Evolutionary conservation across 2,888 invertebrate species (phyloP), one percentile per base, ranked within the genome.

Genomic region (Elysia crispata): DNA sequence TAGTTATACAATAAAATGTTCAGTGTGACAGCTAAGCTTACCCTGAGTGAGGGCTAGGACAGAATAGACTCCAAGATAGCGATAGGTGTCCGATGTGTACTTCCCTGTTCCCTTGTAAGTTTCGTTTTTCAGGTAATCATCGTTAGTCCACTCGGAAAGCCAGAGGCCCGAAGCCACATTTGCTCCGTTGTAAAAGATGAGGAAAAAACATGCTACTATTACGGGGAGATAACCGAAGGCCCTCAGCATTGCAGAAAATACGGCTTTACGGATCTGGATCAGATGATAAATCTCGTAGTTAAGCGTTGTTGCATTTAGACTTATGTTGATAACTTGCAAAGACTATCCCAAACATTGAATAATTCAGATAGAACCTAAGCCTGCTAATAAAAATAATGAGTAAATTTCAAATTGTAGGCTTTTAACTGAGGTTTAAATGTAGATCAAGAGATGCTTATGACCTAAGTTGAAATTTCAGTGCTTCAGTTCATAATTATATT

Each of bases 231-330:
- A 93, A 77, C 95, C 93, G 86, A 96, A 91, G 69, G 98, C 97
- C 92, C 94, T 94, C 85, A 97, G 93, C 91, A 98, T 98, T 92
- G 97, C 95, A 87, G 95, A 94, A 93, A 98, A 98, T 0, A 98
- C 97, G 83, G 93, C 93, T 94, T 95, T 95, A 92, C 97, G 96
- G 1, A 98, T 96, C 91, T 92, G 80, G n/a, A n/a, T n/a, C n/a
- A n/a, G n/a, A n/a, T n/a, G n/a, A n/a, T n/a, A n/a, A n/a, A n/a
- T n/a, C n/a, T n/a, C n/a, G n/a, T n/a, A n/a, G n/a, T n/a, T n/a
- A n/a, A n/a, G n/a, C n/a, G n/a, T n/a, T n/a, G n/a, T n/a, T n/a
- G n/a, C n/a, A n/a, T n/a, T n/a, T n/a, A n/a, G n/a, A n/a, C n/a
- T n/a, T n/a, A n/a, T n/a, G n/a, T n/a, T n/a, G n/a, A n/a, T n/a